A percentile compares a stretch with the other conserved stretches of the same genome.
Evolutionary conservation across 2,797 vertebrate genomes (phyloP).

Genomic region (Gadopsis marmoratus): DNA sequence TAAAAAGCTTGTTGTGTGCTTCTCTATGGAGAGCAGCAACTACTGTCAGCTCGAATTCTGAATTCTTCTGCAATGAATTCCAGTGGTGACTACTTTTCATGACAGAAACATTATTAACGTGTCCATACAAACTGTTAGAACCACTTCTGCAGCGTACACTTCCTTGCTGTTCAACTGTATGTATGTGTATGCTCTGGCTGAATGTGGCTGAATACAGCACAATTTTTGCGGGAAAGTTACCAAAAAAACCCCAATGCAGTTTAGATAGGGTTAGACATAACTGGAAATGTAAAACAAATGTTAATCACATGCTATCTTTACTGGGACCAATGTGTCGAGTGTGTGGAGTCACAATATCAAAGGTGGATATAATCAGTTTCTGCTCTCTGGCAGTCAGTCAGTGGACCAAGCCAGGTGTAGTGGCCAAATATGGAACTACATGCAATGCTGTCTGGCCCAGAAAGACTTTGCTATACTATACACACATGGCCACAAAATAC

Average conservation of each 20-base stretch:
- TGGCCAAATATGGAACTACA: slow-evolving; percentile 4
- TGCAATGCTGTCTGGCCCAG: neutral
- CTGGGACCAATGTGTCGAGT: neutral
- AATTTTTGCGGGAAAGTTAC: neutral
- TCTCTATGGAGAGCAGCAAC: neutral
- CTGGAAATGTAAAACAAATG: neutral
- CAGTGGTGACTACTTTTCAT: neutral
- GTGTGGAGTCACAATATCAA: neutral
- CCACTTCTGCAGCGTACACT: neutral
- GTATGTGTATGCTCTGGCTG: no score
- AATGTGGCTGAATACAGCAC: neutral
- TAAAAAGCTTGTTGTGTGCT: neutral
- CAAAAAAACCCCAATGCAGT: neutral
- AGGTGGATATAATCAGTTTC: neutral
- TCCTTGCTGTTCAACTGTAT: neutral
- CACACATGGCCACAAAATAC: neutral
- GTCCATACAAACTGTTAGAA: neutral
- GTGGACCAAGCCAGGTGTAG: neutral
- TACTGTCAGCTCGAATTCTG: neutral
- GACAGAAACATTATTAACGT: neutral
- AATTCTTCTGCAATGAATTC: neutral
- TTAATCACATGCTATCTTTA: neutral
- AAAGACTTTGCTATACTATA: neutral
- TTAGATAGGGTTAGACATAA: neutral
- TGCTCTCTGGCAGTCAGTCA: neutral